Evolutionary conservation across 2,113 vertebrate species (phyloP).

Genomic region (Daphoenositta chrysoptera): DNA sequence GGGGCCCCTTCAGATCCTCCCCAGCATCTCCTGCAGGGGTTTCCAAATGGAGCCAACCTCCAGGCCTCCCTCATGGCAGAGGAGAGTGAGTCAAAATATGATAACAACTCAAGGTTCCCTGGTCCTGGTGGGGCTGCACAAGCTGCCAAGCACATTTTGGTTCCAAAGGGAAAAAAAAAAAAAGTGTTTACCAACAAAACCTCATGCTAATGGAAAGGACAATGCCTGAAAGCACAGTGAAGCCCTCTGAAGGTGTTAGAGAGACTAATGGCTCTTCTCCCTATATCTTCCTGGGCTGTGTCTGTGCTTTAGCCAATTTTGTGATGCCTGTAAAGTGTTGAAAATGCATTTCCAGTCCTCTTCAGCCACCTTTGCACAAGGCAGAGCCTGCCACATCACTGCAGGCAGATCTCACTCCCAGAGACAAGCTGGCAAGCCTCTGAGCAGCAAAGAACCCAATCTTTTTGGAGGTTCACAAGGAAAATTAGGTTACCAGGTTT

Average conservation of each 20-base stretch:
- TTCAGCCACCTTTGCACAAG: background rate
- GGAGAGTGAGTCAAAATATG: accelerated
- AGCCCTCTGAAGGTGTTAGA: background rate
- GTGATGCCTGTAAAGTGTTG: background rate
- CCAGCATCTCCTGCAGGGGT: background rate
- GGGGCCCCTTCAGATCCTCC: background rate
- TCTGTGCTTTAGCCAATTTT: background rate
- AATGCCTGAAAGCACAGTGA: accelerated
- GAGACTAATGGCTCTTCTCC: background rate
- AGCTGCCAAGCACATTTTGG: background rate
- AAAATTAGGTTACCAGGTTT: background rate
- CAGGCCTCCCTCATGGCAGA: background rate
- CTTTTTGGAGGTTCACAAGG: background rate
- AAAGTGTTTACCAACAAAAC: background rate
- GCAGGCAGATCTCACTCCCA: background rate
- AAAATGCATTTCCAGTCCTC: background rate
- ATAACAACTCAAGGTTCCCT: background rate
- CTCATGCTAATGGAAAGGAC: background rate
- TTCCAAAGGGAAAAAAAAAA: background rate
- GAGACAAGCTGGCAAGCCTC: background rate
- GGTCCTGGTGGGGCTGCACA: background rate
- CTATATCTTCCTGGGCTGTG: background rate
- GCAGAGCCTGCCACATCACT: background rate
- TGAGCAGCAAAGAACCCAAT: background rate
- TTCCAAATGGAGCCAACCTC: background rate